These are phyloP conservation scores for Bombyx mori DNA, from an alignment of 1,140 invertebrate genomes.

Conservation along the genomic window DNA sequence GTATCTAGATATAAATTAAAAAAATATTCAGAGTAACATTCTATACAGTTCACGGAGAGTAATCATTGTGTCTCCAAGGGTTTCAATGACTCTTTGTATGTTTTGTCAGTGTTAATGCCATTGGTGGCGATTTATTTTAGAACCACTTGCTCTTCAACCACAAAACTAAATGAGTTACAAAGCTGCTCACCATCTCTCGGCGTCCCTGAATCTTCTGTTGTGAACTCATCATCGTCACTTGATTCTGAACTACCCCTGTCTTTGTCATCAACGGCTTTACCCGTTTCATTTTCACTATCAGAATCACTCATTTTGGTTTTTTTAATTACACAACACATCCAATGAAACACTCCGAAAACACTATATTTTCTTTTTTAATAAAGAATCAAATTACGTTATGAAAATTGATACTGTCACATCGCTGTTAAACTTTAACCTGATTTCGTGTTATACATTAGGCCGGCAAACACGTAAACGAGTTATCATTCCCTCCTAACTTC, in stretches of 20 bases:
- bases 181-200: conserved; percentile 4
- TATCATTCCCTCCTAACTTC: neutral
- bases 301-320: conserved; percentile 27
- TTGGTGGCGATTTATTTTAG: too few relatives aligned
- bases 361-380: conserved; percentile 5
- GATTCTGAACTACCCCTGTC: conserved; percentile 31
- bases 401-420: too few relatives aligned
- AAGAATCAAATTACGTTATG: too few relatives aligned
- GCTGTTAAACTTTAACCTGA: too few relatives aligned
- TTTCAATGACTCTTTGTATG: too few relatives aligned
- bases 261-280: conserved; percentile 9
- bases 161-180: neutral
- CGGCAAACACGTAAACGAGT: neutral
- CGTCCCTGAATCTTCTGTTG: conserved; percentile 3
- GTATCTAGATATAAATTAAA: too few relatives aligned
- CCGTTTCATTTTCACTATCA: conserved; percentile 29
- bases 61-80: too few relatives aligned
- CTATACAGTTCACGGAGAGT: too few relatives aligned
- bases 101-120: too few relatives aligned
- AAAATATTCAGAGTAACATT: too few relatives aligned
- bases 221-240: conserved; percentile 28
- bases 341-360: neutral
- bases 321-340: neutral
- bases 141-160: too few relatives aligned
- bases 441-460: neutral